Conservation (phyloP, 2,797 vertebrate genomes). For the Melanotaenia pygmaea region DNA sequence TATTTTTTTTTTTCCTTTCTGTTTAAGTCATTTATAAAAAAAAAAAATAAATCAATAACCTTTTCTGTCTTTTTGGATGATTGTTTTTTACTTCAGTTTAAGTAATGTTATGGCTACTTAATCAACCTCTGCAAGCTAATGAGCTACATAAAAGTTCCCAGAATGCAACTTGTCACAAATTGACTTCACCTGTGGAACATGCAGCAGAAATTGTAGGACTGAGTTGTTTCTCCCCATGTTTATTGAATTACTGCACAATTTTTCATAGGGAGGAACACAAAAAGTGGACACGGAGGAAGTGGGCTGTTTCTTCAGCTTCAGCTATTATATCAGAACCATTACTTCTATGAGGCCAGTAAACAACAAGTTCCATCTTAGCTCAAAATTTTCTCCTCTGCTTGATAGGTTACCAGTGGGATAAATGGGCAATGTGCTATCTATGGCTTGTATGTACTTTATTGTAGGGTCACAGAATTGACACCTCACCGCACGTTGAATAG, state of each 20-base stretch:
- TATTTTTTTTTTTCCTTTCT: too few species aligned
- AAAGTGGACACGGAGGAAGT: constrained; percentile 13
- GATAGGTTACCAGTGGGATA: constrained; percentile 54
- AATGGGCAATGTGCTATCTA: constrained; percentile 37
- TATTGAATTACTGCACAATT: background rate
- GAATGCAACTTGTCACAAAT: too few species aligned
- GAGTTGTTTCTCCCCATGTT: background rate
- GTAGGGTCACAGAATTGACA: constrained; percentile 37
- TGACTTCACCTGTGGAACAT: constrained; percentile 25
- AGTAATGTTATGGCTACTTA: too few species aligned
- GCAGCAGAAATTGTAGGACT: constrained; percentile 5
- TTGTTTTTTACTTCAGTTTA: too few species aligned
- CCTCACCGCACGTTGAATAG: constrained; percentile 47
- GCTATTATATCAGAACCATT: constrained; percentile 33
- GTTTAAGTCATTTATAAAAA: too few species aligned
- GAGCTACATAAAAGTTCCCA: too few species aligned
- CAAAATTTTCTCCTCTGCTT: constrained; percentile 43
- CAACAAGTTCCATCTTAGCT: constrained; percentile 63
- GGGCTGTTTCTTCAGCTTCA: constrained; percentile 12
- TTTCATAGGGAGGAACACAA: constrained; percentile 1
- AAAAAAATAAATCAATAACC: too few species aligned
- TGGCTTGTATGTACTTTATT: constrained; percentile 45
- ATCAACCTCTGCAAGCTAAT: too few species aligned
- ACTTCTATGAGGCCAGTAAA: constrained; percentile 66
- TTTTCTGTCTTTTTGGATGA: too few species aligned